Evolutionary conservation across 1,140 invertebrate species (phyloP).

Genomic region (Drosophila tropicalis): DNA sequence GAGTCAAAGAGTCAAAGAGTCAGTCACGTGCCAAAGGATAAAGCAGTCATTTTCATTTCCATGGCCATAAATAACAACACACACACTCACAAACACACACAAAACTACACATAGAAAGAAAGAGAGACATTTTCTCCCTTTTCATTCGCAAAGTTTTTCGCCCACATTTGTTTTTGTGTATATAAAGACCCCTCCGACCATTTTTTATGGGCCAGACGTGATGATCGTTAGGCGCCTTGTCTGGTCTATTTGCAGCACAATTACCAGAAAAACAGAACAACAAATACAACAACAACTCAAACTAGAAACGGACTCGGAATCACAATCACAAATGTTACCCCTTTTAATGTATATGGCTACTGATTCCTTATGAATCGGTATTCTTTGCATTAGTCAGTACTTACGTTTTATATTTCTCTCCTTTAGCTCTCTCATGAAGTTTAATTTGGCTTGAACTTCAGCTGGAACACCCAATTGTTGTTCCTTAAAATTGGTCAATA

Average conservation of each 20-base stretch:
- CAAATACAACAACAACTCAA: constrained; percentile 6
- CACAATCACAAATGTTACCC: not conserved
- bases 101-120: not conserved
- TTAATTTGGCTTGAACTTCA: constrained; percentile 23
- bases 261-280: constrained; percentile 20
- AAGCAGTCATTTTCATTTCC: constrained; percentile 52
- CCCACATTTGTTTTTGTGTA: constrained; percentile 59
- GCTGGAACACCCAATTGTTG: constrained; percentile 45
- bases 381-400: constrained; percentile 28
- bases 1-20: constrained; percentile 5
- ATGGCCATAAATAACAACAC: constrained; percentile 59
- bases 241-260: constrained; percentile 47
- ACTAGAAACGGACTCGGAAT: constrained; percentile 9
- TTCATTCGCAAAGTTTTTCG: constrained; percentile 24
- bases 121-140: constrained; percentile 17
- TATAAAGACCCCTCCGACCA: constrained; percentile 29
- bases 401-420: constrained; percentile 42
- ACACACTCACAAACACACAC: constrained; percentile 24
- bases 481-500: constrained; percentile 50
- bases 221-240: constrained; percentile 56
- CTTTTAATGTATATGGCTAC: constrained; percentile 45
- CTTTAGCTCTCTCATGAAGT: constrained; percentile 30
- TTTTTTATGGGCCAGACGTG: constrained; percentile 75
- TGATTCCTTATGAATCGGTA: not conserved
- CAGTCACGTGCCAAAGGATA: constrained; percentile 68